phyloP scores from a whole-genome alignment of 2,888 invertebrate genomes.

The Sarcophaga carnaria region DNA sequence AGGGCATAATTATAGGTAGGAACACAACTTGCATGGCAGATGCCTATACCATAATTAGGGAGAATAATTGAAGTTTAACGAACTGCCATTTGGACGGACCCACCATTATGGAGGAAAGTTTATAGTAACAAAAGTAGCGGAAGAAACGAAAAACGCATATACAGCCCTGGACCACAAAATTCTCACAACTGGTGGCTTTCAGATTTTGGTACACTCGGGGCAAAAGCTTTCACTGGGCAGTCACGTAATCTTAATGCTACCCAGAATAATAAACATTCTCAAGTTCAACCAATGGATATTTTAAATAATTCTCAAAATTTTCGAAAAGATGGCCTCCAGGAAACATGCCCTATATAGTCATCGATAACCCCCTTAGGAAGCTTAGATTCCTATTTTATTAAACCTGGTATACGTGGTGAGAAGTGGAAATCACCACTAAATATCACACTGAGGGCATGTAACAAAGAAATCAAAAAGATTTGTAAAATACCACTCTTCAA shows the following conservation, averaged over 20 bases:
- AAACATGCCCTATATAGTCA: constrained; percentile 29
- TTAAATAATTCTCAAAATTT: constrained; percentile 25
- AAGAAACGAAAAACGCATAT: neutral
- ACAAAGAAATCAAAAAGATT: constrained; percentile 4
- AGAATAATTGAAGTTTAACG: constrained; percentile 7
- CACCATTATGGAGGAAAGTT: too few relatives aligned
- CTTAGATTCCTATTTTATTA: constrained; percentile 17
- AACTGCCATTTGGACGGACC: neutral
- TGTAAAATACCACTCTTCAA: constrained; percentile 31
- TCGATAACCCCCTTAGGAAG: constrained; percentile 21
- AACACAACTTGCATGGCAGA: too few relatives aligned
- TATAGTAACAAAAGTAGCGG: too few relatives aligned
- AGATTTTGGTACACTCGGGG: neutral
- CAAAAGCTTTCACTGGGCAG: too few relatives aligned
- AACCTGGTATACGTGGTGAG: neutral
- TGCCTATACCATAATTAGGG: constrained; percentile 6
- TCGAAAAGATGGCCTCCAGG: constrained; percentile 20
- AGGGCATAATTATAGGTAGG: too few relatives aligned
- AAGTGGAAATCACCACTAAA: constrained; percentile 18
- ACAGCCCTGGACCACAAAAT: neutral
- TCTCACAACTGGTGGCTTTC: neutral
- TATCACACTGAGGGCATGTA: constrained; percentile 21
- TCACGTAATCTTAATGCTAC: too few relatives aligned
- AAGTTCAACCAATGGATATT: neutral
- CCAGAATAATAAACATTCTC: neutral